Conservation (phyloP, 2,888 invertebrate species). For the Homarus gammarus region DNA sequence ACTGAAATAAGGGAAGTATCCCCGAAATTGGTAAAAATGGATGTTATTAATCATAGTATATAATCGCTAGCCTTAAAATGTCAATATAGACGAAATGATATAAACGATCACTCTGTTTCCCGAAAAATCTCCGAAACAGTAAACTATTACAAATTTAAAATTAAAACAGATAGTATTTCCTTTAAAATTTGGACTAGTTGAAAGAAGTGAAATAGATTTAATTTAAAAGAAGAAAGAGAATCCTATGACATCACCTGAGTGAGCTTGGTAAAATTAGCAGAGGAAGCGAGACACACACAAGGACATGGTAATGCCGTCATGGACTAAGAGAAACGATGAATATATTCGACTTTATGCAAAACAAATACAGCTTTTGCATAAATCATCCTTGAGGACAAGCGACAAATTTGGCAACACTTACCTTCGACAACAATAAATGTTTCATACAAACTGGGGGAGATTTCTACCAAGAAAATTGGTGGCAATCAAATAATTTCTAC, state of each 20-base stretch:
- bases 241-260: background rate
- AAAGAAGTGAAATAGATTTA: no score
- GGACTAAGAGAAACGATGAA: background rate
- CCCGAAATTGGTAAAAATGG: no score
- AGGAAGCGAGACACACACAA: background rate
- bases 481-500: no score
- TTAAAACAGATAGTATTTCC: no score
- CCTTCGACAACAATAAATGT: background rate
- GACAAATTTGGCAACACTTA: conserved; percentile 1
- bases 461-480: background rate
- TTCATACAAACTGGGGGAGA: background rate
- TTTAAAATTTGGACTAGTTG: no score
- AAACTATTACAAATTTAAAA: no score
- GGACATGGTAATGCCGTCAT: background rate
- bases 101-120: no score
- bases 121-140: no score
- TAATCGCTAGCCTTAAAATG: no score
- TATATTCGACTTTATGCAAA: conserved; percentile 12
- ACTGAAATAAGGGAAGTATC: no score
- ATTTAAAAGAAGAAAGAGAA: background rate
- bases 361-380: background rate
- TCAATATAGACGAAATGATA: no score
- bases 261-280: background rate
- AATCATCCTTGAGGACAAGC: conserved; percentile 9
- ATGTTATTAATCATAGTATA: no score